Conservation (phyloP, 1,140 invertebrate genomes). For the Acromyrmex heyeri region DNA sequence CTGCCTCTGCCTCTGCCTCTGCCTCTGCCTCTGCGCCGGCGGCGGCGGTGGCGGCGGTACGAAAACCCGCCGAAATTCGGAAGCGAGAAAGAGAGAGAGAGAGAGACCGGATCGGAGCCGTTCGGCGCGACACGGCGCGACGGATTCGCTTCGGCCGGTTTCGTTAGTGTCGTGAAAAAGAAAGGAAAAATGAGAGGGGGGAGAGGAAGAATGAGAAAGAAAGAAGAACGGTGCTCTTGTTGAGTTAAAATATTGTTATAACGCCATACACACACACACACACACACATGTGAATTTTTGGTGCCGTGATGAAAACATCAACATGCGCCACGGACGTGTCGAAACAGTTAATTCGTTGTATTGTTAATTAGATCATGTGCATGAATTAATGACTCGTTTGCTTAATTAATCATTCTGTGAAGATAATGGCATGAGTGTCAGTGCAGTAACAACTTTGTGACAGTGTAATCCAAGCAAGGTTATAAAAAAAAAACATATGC, state of each 20-base stretch:
- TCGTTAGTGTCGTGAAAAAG: constrained; percentile 27
- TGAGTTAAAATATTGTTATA: constrained; percentile 22
- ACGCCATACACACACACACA: not conserved
- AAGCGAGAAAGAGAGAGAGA: not conserved
- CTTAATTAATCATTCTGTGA: not conserved
- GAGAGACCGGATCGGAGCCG: not conserved
- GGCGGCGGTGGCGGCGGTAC: not conserved
- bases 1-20: not conserved
- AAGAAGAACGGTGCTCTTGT: constrained; percentile 5
- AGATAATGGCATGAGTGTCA: not conserved
- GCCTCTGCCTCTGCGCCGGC: not conserved
- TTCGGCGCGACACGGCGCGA: constrained; percentile 28
- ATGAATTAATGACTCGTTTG: not conserved
- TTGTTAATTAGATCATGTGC: not conserved
- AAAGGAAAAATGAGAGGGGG: not conserved
- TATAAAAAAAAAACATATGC: not conserved
- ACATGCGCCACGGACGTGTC: not conserved
- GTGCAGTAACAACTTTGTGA: not conserved
- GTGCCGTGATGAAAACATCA: constrained; percentile 23
- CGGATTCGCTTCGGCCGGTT: constrained; percentile 48
- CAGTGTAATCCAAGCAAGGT: not conserved
- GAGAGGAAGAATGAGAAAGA: constrained; percentile 24
- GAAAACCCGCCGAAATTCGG: constrained; percentile 53
- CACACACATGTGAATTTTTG: constrained; percentile 30
- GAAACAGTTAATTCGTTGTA: not conserved